Percentiles rank a stretch among this genome's conserved stretches.
Evolutionary conservation across 2,113 vertebrate species (phyloP).

Genomic region (Rhinoptilus africanus): DNA sequence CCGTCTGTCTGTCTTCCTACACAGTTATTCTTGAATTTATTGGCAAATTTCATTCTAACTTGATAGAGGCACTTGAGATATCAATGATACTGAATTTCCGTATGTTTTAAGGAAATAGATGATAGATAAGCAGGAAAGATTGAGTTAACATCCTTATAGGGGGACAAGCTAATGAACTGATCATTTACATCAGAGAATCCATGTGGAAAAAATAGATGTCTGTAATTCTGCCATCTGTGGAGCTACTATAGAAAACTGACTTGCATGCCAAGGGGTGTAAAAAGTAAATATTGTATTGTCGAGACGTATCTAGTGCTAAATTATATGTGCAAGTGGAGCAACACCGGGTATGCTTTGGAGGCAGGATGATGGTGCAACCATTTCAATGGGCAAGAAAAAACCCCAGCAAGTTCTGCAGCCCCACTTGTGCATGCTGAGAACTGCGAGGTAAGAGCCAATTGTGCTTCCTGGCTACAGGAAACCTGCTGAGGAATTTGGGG

Average conservation of each 20-base stretch:
- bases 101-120: background rate
- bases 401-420: background rate
- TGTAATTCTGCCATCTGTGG: background rate
- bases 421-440: background rate
- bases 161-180: background rate
- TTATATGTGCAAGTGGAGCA: background rate
- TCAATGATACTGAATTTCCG: background rate
- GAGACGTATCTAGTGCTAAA: background rate
- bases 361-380: background rate
- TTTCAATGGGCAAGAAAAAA: background rate
- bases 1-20: background rate
- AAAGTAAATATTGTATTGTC: background rate
- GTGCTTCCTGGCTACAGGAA: background rate
- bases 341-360: background rate
- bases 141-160: background rate
- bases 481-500: background rate
- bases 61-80: background rate
- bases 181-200: background rate
- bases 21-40: background rate
- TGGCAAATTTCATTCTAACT: background rate
- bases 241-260: background rate
- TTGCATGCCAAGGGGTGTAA: background rate
- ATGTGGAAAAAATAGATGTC: background rate
- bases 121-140: background rate
- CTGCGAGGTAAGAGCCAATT: background rate